phyloP scores from a whole-genome alignment of 2,888 invertebrate genomes.

The Junonia oenone region DNA sequence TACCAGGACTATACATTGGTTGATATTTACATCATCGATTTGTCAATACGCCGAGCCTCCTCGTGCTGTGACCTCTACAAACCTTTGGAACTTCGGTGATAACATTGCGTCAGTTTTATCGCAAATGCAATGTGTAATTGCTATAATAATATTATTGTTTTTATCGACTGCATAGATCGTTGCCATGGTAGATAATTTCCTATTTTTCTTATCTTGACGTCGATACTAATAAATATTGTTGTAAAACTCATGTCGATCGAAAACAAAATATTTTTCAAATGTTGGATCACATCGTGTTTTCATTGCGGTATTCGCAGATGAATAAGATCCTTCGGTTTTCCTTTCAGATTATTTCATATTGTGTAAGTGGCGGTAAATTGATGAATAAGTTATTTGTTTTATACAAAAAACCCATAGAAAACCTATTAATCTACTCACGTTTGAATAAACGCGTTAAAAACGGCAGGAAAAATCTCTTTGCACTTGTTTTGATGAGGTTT shows the following conservation, averaged over 20 bases:
- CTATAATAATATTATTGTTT: slow-evolving; percentile 17
- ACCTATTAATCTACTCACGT: neutral
- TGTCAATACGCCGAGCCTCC: slow-evolving; percentile 25
- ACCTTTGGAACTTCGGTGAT: slow-evolving; percentile 8
- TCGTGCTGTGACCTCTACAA: slow-evolving; percentile 17
- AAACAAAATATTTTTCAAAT: neutral
- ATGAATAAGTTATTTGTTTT: neutral
- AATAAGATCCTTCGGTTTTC: slow-evolving; percentile 1
- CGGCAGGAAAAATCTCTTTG: slow-evolving; percentile 4
- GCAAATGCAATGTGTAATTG: slow-evolving; percentile 3
- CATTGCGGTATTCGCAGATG: neutral
- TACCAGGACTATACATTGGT: slow-evolving; percentile 4
- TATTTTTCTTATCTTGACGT: neutral
- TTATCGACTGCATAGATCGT: slow-evolving; percentile 11
- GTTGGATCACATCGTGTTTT: neutral
- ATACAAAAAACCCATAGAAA: neutral
- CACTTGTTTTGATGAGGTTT: slow-evolving; percentile 20
- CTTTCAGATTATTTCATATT: neutral
- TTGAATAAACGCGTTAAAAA: slow-evolving; percentile 2
- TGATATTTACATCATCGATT: slow-evolving; percentile 15
- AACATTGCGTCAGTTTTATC: slow-evolving; percentile 22
- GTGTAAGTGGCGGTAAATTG: neutral
- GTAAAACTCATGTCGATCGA: neutral
- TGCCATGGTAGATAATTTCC: neutral
- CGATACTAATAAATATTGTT: neutral